phyloP scores from a whole-genome alignment of 2,888 invertebrate genomes.

The Eugnorisma glareosa region DNA sequence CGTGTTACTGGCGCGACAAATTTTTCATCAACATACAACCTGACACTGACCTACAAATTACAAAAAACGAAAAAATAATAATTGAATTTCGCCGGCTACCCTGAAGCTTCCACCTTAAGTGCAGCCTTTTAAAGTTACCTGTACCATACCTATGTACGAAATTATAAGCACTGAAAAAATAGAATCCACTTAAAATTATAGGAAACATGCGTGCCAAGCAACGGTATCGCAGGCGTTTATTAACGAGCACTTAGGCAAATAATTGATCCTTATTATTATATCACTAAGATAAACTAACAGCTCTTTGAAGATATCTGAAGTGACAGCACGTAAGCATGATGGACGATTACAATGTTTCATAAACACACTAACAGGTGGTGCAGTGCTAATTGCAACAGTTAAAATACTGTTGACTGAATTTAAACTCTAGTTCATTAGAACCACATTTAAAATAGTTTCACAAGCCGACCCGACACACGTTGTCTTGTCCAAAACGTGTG shows the following conservation, averaged over 20 bases:
- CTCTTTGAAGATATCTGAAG: conserved; percentile 25
- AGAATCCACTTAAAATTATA: conserved; percentile 17
- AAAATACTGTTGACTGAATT: background rate
- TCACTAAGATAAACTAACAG: conserved; percentile 30
- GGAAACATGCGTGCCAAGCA: conserved; percentile 13
- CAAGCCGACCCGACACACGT: background rate
- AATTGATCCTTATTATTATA: conserved; percentile 34
- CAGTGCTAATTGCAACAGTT: background rate
- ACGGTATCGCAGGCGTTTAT: conserved; percentile 15
- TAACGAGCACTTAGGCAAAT: conserved; percentile 31
- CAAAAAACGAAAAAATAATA: no score
- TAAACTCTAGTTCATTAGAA: conserved; percentile 7
- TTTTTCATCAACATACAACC: no score
- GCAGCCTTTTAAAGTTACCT: background rate
- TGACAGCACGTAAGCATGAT: conserved; percentile 24
- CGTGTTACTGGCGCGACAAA: no score
- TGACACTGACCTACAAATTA: no score
- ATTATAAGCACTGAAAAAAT: conserved; percentile 4
- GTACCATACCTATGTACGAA: background rate
- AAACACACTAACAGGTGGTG: background rate
- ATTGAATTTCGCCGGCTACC: no score
- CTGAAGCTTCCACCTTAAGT: no score
- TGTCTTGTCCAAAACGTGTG: background rate
- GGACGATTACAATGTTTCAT: conserved; percentile 35
- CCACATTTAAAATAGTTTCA: background rate